Conservation (phyloP, 2,888 invertebrate genomes). For the Incurvaria masculella region DNA sequence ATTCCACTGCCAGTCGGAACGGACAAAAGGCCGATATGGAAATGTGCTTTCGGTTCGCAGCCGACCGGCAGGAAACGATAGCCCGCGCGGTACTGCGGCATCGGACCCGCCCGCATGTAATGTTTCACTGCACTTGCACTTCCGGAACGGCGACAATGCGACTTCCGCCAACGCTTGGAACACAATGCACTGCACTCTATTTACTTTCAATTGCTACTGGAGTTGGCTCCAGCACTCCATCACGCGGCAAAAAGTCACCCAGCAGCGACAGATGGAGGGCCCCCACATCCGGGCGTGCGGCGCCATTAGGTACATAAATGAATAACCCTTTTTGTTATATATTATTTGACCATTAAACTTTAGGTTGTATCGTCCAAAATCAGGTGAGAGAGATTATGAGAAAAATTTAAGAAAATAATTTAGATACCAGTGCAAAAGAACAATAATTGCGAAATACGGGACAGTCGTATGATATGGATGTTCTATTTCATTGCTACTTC, state of each 20-base stretch:
- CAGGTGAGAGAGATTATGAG: no score
- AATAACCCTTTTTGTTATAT: no score
- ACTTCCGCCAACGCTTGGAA: neutral
- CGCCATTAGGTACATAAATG: no score
- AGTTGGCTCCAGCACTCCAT: no score
- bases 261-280: neutral
- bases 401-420: no score
- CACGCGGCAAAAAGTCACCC: neutral
- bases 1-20: neutral
- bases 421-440: no score
- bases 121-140: neutral
- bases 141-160: neutral
- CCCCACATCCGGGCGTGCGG: neutral
- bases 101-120: neutral
- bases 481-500: no score
- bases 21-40: neutral
- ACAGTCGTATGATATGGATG: no score
- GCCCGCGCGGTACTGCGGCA: no score
- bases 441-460: no score
- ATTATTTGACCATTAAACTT: no score
- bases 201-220: neutral
- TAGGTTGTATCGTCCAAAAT: no score
- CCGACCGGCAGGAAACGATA: neutral
- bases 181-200: neutral
- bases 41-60: neutral